These are phyloP conservation scores for Pseudochirops corinnae DNA, from an alignment of 2,797 vertebrate species.

Conservation along the genomic window DNA sequence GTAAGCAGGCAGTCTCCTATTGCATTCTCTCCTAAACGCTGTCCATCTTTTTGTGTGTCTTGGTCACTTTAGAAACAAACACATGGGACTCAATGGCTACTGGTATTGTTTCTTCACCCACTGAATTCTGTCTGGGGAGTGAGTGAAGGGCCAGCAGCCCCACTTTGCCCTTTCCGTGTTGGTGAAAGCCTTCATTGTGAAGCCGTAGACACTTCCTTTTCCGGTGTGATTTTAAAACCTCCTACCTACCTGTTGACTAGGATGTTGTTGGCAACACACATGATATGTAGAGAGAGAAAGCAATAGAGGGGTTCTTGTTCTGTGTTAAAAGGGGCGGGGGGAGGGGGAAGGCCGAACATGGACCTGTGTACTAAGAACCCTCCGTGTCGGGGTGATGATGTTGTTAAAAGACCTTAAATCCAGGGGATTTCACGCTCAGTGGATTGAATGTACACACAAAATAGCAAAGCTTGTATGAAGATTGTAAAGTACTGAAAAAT, in stretches of 20 bases:
- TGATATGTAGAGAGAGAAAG: background rate
- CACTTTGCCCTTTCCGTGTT: constrained; percentile 64
- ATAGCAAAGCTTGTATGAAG: constrained; percentile 79
- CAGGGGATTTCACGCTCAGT: constrained; percentile 76
- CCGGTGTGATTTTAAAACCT: constrained; percentile 72
- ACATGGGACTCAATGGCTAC: constrained; percentile 85
- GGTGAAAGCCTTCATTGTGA: constrained; percentile 63
- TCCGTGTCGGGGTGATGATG: constrained; percentile 74
- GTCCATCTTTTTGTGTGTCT: constrained; percentile 86
- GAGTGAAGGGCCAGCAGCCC: constrained; percentile 38
- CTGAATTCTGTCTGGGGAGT: constrained; percentile 67
- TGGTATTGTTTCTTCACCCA: constrained; percentile 87
- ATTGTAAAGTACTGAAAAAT: constrained; percentile 83
- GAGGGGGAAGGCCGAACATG: constrained; percentile 47
- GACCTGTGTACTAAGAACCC: constrained; percentile 73
- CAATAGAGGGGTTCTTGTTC: constrained; percentile 24
- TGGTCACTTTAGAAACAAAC: constrained; percentile 88
- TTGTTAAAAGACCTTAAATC: constrained; percentile 83
- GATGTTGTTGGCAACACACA: constrained; percentile 74
- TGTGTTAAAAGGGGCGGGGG: constrained; percentile 1
- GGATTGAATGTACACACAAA: constrained; percentile 79
- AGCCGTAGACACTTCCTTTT: constrained; percentile 65
- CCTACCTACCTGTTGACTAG: constrained; percentile 71
- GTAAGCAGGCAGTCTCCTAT: background rate
- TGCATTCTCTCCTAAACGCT: constrained; percentile 65